A percentile compares a stretch with the other conserved stretches of the same genome.
These are phyloP conservation scores for Heliconius melpomene DNA, from an alignment of 1,140 invertebrate genomes.

Conservation along the genomic window DNA sequence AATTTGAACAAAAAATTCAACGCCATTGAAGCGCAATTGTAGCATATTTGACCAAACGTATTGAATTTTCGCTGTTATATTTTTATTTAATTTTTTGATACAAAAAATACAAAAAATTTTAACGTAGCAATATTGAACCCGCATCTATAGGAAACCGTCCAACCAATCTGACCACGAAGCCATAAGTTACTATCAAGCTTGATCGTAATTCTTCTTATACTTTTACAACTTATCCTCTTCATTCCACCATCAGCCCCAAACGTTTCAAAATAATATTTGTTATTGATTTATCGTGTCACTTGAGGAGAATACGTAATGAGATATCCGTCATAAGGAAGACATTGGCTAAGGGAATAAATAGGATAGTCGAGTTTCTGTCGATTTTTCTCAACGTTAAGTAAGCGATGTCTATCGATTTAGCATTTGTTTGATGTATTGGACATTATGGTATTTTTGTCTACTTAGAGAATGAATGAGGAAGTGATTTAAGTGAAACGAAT, in stretches of 20 bases:
- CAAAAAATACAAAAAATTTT: too few species aligned
- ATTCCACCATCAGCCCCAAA: constrained; percentile 16
- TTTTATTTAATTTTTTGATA: too few species aligned
- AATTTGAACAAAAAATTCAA: too few species aligned
- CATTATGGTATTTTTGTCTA: background rate
- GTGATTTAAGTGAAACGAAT: background rate
- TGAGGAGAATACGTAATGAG: constrained; percentile 30
- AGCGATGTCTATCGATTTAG: constrained; percentile 25
- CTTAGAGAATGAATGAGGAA: background rate
- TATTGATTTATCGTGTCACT: constrained; percentile 32
- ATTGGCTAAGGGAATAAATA: constrained; percentile 22
- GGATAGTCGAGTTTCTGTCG: constrained; percentile 17
- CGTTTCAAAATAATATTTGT: constrained; percentile 11
- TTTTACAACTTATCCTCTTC: constrained; percentile 8
- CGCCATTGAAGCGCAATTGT: too few species aligned
- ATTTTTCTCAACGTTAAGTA: constrained; percentile 30
- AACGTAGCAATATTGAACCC: too few species aligned
- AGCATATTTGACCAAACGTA: too few species aligned
- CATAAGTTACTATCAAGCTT: background rate
- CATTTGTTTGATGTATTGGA: background rate
- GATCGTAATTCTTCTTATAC: background rate
- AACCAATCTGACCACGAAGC: too few species aligned
- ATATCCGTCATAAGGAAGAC: constrained; percentile 26
- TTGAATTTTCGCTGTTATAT: too few species aligned
- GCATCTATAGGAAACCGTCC: too few species aligned